Evolutionary conservation across 2,797 vertebrate species (phyloP).

Genomic region (Anabacerthia variegaticeps): DNA sequence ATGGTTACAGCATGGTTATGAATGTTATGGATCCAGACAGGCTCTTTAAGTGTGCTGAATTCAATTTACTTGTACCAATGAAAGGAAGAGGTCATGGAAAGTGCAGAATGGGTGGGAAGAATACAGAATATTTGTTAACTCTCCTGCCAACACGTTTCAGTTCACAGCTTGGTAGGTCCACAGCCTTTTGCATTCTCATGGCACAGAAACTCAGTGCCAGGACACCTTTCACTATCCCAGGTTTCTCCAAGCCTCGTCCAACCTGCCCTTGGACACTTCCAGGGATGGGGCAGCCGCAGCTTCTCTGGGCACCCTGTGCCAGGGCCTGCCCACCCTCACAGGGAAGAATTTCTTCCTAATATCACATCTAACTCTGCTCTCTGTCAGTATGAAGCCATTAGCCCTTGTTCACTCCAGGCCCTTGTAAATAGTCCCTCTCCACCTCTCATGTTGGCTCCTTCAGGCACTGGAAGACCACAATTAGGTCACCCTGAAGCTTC

Average conservation of each 20-base stretch:
- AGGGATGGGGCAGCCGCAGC: neutral
- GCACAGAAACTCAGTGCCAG: neutral
- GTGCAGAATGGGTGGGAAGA: conserved; percentile 37
- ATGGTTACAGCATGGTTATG: conserved; percentile 54
- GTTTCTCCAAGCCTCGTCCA: neutral
- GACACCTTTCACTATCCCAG: neutral
- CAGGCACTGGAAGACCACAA: neutral
- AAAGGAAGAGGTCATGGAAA: conserved; percentile 41
- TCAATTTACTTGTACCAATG: conserved; percentile 39
- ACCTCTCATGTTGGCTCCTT: neutral
- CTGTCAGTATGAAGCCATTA: neutral
- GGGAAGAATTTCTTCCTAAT: neutral
- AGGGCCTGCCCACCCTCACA: neutral
- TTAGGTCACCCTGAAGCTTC: neutral
- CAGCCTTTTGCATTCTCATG: neutral
- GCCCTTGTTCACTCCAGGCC: no score
- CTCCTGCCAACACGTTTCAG: neutral
- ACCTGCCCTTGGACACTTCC: neutral
- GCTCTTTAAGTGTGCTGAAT: conserved; percentile 62
- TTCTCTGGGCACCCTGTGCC: neutral
- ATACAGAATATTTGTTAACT: neutral
- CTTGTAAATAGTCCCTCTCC: neutral
- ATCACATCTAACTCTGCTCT: neutral
- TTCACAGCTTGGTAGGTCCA: neutral
- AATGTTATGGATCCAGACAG: conserved; percentile 62